A percentile compares a stretch with the other conserved stretches of the same genome.
These are phyloP conservation scores for Ellobium chinense DNA, from an alignment of 2,888 invertebrate species.

Conservation along the genomic window DNA sequence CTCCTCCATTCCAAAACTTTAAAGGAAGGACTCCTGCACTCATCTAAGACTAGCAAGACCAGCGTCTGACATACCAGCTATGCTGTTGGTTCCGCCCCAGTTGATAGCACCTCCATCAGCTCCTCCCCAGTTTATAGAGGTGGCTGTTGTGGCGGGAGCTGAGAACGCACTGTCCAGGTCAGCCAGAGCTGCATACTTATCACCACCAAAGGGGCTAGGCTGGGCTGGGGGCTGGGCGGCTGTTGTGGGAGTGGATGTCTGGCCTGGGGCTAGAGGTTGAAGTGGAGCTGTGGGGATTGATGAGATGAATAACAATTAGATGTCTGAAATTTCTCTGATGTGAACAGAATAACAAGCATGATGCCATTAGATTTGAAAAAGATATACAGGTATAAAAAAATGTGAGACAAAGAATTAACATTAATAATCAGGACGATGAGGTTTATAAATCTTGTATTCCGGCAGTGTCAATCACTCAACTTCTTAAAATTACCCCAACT, in stretches of 20 bases:
- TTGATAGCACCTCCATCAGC: constrained; percentile 53
- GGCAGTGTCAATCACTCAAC: too few relatives aligned
- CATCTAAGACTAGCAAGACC: too few relatives aligned
- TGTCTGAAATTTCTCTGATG: too few relatives aligned
- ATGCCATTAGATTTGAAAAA: too few relatives aligned
- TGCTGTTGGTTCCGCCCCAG: constrained; percentile 57
- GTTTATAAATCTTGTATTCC: too few relatives aligned
- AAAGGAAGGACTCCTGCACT: too few relatives aligned
- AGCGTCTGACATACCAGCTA: constrained; percentile 24
- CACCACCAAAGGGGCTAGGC: constrained; percentile 78
- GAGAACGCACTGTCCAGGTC: constrained; percentile 88
- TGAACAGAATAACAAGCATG: too few relatives aligned
- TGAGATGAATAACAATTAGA: background rate
- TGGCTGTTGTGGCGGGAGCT: constrained; percentile 41
- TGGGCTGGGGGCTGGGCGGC: constrained; percentile 39
- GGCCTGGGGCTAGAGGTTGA: constrained; percentile 54
- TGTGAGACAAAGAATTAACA: too few relatives aligned
- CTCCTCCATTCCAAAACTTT: too few relatives aligned
- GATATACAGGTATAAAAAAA: too few relatives aligned
- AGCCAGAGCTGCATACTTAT: constrained; percentile 96
- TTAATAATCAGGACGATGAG: too few relatives aligned
- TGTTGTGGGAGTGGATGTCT: constrained; percentile 8
- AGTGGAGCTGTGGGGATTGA: constrained; percentile 57
- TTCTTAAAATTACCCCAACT: too few relatives aligned
- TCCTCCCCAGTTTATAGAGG: constrained; percentile 50